Percentiles rank a stretch among this genome's conserved stretches.
phyloP scores from a whole-genome alignment of 1,140 invertebrate species.

The Cydia amplana region DNA sequence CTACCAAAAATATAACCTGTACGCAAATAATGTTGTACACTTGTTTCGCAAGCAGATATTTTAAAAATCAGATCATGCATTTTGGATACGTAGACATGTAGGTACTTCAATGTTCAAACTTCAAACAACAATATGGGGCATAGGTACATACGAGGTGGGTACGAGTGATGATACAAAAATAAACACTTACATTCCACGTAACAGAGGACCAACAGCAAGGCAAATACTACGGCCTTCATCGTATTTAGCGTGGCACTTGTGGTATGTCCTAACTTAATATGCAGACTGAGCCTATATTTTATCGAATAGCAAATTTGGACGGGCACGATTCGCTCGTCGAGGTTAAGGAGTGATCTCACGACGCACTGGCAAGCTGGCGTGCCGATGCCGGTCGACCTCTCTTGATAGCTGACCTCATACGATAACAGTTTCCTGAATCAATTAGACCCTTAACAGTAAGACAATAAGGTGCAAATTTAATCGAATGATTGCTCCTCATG shows the following conservation, averaged over 20 bases:
- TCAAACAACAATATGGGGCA: too few species aligned
- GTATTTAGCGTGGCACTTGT: conserved; percentile 9
- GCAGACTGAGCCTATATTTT: conserved; percentile 26
- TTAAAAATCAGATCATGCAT: too few species aligned
- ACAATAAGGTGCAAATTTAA: background rate
- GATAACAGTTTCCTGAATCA: background rate
- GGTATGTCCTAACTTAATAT: conserved; percentile 38
- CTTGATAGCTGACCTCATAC: conserved; percentile 16
- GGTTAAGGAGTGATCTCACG: conserved; percentile 28
- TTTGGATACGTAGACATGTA: too few species aligned
- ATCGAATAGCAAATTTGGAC: conserved; percentile 14
- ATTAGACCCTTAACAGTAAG: background rate
- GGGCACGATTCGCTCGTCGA: conserved; percentile 16
- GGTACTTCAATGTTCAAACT: too few species aligned
- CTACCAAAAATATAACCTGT: too few species aligned
- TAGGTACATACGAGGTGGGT: too few species aligned
- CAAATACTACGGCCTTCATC: conserved; percentile 56
- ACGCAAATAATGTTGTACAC: too few species aligned
- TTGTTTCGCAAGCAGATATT: too few species aligned
- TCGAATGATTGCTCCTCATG: background rate
- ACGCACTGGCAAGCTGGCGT: background rate
- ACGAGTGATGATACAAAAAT: conserved; percentile 22
- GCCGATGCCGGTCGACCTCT: conserved; percentile 1
- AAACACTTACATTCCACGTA: conserved; percentile 65
- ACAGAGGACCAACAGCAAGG: conserved; percentile 57